A percentile compares a stretch with the other conserved stretches of the same genome.
Conservation (phyloP, 2,888 invertebrate genomes). For the Ditula angustiorana region DNA sequence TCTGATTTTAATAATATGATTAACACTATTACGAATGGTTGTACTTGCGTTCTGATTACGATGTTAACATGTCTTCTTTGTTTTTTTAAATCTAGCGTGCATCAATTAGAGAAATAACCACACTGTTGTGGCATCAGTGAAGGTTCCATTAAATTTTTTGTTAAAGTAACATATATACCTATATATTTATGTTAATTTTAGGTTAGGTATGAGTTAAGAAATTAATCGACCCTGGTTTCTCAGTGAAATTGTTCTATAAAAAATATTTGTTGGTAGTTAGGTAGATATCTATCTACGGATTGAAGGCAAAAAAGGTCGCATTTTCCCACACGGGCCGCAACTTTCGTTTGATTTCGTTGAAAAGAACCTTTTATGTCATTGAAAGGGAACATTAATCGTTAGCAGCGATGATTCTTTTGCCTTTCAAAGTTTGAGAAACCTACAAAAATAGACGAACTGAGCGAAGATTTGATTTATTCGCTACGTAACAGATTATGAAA, state of each 20-base stretch:
- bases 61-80: no score
- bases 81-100: no score
- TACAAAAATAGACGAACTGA: constrained; percentile 19
- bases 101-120: no score
- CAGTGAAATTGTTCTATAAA: no score
- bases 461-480: neutral
- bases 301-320: constrained; percentile 11
- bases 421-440: constrained; percentile 23
- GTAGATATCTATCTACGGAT: neutral
- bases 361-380: constrained; percentile 25
- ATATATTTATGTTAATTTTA: neutral
- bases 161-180: no score
- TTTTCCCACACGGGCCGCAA: constrained; percentile 10
- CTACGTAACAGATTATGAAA: neutral
- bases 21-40: no score
- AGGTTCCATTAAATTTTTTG: no score
- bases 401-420: constrained; percentile 19
- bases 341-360: constrained; percentile 28
- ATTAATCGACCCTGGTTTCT: no score
- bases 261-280: neutral
- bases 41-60: no score
- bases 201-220: no score
- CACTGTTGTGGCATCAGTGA: no score
- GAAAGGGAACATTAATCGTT: constrained; percentile 26
- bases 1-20: no score